phyloP scores from a whole-genome alignment of 2,888 invertebrate genomes.

The Furcula furcula region DNA sequence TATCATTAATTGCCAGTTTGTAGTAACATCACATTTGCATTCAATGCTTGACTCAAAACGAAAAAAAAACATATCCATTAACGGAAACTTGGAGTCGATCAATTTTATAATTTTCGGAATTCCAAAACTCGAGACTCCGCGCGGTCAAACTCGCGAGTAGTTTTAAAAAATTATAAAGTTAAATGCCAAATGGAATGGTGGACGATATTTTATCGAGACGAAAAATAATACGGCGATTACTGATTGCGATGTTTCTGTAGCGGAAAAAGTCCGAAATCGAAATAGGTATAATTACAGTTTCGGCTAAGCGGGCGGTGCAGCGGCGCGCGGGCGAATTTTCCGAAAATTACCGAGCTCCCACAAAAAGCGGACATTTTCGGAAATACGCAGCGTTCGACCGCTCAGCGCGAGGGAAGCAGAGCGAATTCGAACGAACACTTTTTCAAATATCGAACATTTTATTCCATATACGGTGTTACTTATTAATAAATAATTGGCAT shows the following conservation, averaged over 20 bases:
- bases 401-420: conserved; percentile 10
- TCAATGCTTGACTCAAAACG: not conserved
- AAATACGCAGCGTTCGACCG: conserved; percentile 46
- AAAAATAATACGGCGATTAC: conserved; percentile 30
- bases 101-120: conserved; percentile 3
- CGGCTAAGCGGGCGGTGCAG: conserved; percentile 40
- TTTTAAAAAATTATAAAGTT: conserved; percentile 5
- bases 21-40: conserved; percentile 1
- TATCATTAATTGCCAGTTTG: conserved; percentile 1
- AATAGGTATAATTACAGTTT: conserved; percentile 72
- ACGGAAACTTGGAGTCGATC: not conserved
- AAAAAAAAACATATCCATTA: conserved; percentile 1
- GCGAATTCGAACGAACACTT: conserved; percentile 12
- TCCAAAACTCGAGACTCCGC: conserved; percentile 1
- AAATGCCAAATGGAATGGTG: conserved; percentile 14
- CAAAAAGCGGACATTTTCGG: conserved; percentile 59
- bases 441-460: conserved; percentile 22
- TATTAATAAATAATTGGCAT: too few species aligned
- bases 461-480: too few species aligned
- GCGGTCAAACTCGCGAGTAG: not conserved
- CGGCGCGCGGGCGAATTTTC: conserved; percentile 54
- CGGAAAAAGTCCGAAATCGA: conserved; percentile 63
- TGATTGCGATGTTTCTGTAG: conserved; percentile 18
- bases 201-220: conserved; percentile 16
- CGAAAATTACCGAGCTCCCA: conserved; percentile 53